Evolutionary conservation across 2,888 invertebrate genomes (phyloP).

Genomic region (Spisula solida): DNA sequence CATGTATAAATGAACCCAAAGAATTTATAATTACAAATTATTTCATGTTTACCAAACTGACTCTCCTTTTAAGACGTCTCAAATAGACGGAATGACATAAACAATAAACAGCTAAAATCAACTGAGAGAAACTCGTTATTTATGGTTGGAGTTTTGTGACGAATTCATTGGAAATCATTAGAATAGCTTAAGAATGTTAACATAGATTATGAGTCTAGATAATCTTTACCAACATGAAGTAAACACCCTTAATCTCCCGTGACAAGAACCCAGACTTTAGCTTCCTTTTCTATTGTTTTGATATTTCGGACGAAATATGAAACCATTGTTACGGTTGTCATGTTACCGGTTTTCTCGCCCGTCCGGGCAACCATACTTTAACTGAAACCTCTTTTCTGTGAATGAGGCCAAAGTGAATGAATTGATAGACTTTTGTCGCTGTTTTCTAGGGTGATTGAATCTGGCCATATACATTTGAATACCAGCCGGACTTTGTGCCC

Average conservation of each 20-base stretch:
- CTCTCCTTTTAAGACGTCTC: neutral
- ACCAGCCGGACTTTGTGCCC: too few species aligned
- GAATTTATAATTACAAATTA: too few species aligned
- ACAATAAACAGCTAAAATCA: neutral
- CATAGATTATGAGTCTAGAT: neutral
- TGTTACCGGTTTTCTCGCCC: neutral
- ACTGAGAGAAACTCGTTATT: neutral
- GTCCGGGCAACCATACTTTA: neutral
- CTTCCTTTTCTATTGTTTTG: slow-evolving; percentile 14
- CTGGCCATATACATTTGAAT: too few species aligned
- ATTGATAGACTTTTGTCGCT: too few species aligned
- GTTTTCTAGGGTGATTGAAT: too few species aligned
- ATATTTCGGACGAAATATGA: neutral
- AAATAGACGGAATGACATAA: neutral
- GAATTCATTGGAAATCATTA: neutral
- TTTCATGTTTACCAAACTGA: too few species aligned
- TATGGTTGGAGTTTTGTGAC: neutral
- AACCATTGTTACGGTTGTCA: neutral
- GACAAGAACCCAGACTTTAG: slow-evolving; percentile 10
- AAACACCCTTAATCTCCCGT: slow-evolving; percentile 2
- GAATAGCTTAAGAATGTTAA: neutral
- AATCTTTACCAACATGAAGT: neutral
- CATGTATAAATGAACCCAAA: too few species aligned
- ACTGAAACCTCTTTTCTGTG: neutral
- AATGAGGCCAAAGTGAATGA: neutral